Conservation (phyloP, 2,888 invertebrate genomes). For the Latheticus oryzae region DNA sequence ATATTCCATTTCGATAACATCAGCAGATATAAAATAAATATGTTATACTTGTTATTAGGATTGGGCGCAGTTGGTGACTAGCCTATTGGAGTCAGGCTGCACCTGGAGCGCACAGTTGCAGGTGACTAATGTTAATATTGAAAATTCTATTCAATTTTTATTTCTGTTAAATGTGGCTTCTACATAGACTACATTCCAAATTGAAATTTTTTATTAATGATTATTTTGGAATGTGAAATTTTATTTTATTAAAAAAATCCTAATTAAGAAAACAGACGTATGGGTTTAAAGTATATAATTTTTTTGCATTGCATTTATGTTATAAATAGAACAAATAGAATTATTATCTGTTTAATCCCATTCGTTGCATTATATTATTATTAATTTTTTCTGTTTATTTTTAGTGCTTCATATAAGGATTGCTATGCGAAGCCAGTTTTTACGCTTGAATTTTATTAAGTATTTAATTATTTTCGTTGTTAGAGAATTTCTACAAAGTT, state of each 20-base stretch:
- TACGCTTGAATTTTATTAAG: slow-evolving; percentile 29
- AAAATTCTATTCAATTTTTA: slow-evolving; percentile 46
- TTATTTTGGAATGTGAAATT: slow-evolving; percentile 22
- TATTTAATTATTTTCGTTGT: slow-evolving; percentile 28
- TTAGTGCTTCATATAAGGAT: too few species aligned
- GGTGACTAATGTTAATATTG: slow-evolving; percentile 69
- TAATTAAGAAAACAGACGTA: too few species aligned
- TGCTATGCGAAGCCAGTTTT: slow-evolving; percentile 19
- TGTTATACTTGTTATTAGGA: slow-evolving; percentile 70
- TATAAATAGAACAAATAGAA: too few species aligned
- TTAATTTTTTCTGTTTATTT: too few species aligned
- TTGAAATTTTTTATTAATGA: not conserved
- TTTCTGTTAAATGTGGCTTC: slow-evolving; percentile 37
- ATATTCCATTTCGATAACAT: too few species aligned
- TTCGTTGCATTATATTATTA: too few species aligned
- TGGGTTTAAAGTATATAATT: too few species aligned
- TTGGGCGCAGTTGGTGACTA: slow-evolving; percentile 88
- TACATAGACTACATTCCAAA: slow-evolving; percentile 28
- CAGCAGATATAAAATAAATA: slow-evolving; percentile 38
- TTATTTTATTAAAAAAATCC: too few species aligned
- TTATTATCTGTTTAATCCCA: too few species aligned
- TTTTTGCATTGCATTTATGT: too few species aligned
- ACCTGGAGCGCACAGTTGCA: slow-evolving; percentile 83
- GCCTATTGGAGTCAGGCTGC: slow-evolving; percentile 86
- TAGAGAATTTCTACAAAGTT: slow-evolving; percentile 46